phyloP scores from a whole-genome alignment of 2,113 vertebrate species.

The Neofelis nebulosa region DNA sequence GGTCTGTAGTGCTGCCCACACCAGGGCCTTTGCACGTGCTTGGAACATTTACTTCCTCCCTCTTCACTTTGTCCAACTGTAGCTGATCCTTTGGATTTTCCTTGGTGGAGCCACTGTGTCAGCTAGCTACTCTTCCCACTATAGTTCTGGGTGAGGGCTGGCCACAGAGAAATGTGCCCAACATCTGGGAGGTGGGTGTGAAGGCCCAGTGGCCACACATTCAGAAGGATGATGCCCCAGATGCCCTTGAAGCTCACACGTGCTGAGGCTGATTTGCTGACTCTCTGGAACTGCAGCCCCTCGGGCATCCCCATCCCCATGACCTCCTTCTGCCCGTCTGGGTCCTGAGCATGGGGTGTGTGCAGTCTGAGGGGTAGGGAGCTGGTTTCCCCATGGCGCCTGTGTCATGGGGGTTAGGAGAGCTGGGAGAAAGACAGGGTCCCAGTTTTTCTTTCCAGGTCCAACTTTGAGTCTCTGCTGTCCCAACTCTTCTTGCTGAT shows the following conservation, averaged over 20 bases:
- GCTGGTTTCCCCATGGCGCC: background rate
- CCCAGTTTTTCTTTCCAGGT: background rate
- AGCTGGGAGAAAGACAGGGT: background rate
- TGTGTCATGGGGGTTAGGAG: accelerated
- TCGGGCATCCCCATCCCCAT: background rate
- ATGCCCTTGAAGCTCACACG: background rate
- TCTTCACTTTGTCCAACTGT: background rate
- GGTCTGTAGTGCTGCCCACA: accelerated
- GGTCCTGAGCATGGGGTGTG: background rate
- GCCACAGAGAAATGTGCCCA: background rate
- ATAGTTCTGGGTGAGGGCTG: background rate
- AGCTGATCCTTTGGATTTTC: background rate
- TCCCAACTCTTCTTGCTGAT: background rate
- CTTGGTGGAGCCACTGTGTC: background rate
- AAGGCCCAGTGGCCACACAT: background rate
- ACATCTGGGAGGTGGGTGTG: background rate
- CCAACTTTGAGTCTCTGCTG: background rate
- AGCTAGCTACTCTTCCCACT: too few species aligned
- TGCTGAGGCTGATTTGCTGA: background rate
- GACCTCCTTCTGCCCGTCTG: background rate
- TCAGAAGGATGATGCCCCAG: accelerated
- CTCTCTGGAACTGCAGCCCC: background rate
- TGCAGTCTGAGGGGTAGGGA: too few species aligned
- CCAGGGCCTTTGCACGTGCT: background rate
- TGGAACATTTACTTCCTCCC: accelerated